phyloP scores from a whole-genome alignment of 2,888 invertebrate species.

The Mythimna ferrago region DNA sequence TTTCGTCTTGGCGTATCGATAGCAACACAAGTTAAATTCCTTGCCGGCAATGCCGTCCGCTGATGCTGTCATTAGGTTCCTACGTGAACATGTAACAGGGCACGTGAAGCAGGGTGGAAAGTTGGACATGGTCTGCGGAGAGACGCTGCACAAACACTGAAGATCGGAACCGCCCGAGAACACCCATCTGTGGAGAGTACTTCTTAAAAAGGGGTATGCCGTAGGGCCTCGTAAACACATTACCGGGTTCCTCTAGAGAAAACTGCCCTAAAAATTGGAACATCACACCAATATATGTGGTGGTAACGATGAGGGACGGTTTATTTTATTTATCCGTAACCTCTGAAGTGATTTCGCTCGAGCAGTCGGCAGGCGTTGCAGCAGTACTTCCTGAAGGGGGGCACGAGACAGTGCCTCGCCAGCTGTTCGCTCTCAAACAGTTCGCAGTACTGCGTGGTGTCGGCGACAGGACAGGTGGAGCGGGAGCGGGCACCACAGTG shows the following conservation, averaged over 20 bases:
- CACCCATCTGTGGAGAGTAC: slow-evolving; percentile 72
- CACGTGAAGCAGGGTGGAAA: no score
- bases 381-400: slow-evolving; percentile 91
- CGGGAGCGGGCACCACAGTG: slow-evolving; percentile 69
- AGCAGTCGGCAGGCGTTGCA: slow-evolving; percentile 88
- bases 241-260: slow-evolving; percentile 46
- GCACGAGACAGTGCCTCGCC: slow-evolving; percentile 89
- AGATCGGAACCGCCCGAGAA: no score
- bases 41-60: no score
- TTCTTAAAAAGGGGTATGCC: slow-evolving; percentile 89
- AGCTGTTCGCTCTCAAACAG: slow-evolving; percentile 81
- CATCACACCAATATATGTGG: slow-evolving; percentile 7
- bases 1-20: no score
- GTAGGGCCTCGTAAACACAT: slow-evolving; percentile 88
- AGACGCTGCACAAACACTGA: no score
- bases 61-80: no score
- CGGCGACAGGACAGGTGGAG: slow-evolving; percentile 74
- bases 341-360: slow-evolving; percentile 60
- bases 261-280: slow-evolving; percentile 3
- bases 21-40: no score
- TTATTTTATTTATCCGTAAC: slow-evolving; percentile 55
- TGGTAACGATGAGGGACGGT: not conserved
- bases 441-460: slow-evolving; percentile 88
- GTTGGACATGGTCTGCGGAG: no score
- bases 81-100: no score